Evolutionary conservation across 2,797 vertebrate species (phyloP).

Genomic region (Kryptopterus vitreolus): DNA sequence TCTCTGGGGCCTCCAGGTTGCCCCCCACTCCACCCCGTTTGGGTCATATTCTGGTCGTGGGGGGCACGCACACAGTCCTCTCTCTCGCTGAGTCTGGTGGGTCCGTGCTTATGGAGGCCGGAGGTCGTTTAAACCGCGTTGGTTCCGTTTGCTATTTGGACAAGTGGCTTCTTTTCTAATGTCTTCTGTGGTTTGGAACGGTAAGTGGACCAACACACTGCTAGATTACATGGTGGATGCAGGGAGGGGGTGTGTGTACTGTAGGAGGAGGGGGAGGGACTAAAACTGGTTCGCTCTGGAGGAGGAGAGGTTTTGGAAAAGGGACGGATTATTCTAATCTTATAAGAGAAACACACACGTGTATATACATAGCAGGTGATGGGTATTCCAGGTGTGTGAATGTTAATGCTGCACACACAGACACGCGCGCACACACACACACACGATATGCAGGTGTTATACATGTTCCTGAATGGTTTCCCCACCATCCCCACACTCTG

Average conservation of each 20-base stretch:
- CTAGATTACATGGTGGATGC: conserved; percentile 75
- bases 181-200: conserved; percentile 82
- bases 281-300: conserved; percentile 9
- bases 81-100: conserved; percentile 83
- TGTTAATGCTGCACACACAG: background rate
- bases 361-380: background rate
- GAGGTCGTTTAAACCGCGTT: conserved; percentile 89
- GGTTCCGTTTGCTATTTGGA: conserved; percentile 96
- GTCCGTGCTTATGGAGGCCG: conserved; percentile 84
- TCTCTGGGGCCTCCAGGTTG: conserved; percentile 74
- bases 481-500: background rate
- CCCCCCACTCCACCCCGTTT: conserved; percentile 76
- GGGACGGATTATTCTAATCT: conserved; percentile 1
- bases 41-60: conserved; percentile 83
- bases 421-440: background rate
- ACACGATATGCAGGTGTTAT: background rate
- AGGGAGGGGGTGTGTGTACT: conserved; percentile 64
- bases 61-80: conserved; percentile 75
- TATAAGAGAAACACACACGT: background rate
- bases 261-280: conserved; percentile 35
- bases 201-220: conserved; percentile 86
- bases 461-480: background rate
- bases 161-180: conserved; percentile 93
- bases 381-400: background rate
- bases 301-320: background rate